Evolutionary conservation across 2,797 vertebrate species (phyloP), one percentile per base, ranked within the genome.

Genomic region (Lemur catta): DNA sequence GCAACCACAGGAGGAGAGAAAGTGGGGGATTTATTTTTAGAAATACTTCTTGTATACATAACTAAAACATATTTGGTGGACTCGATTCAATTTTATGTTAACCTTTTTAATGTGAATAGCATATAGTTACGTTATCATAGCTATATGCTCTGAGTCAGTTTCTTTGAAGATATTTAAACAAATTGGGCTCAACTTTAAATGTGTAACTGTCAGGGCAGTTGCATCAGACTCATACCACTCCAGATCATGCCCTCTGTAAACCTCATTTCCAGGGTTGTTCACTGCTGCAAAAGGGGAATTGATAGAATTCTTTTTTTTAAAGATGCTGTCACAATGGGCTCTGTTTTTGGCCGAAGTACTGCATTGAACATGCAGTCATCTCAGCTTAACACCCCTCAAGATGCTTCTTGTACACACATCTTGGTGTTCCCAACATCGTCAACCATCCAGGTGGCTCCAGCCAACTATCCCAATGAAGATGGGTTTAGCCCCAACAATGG

Each of bases 311-410:
- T 82, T 59, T 48, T 35, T 71, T 88, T 57, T 89, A 8, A 98
- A 99, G 99, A 99, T 78, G 99, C 99, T 0, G 99, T 99, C 97
- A 99, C 99, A 0, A 99, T 99, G 99, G 99, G 99, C 57, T 99
- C 99, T 0, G 99, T 99, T 98, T 99, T 99, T 90, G 99, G 99
- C 95, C 99, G 99, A 95, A 99, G 99, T 93, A 99, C 99, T 0
- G 99, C 99, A 0, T 98, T 99, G 41, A 99, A 99, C 96, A 98
- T 99, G 98, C 99, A 99, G 99, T 99, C 99, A 0, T 99, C 99
- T 13, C 99, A 99, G 99, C 99, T 99, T 57, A 99, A 99, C 98
- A 99, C 99, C 0, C 99, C 99, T 38, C 99, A 99, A 98, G 99
- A 99, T 33, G 99, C 99, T 87, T 99, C 99, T 96, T 99, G 99